Percentiles rank a stretch among this genome's conserved stretches.
phyloP scores from a whole-genome alignment of 92 coral and sea anemone species.

The Paramuricea clavata region DNA sequence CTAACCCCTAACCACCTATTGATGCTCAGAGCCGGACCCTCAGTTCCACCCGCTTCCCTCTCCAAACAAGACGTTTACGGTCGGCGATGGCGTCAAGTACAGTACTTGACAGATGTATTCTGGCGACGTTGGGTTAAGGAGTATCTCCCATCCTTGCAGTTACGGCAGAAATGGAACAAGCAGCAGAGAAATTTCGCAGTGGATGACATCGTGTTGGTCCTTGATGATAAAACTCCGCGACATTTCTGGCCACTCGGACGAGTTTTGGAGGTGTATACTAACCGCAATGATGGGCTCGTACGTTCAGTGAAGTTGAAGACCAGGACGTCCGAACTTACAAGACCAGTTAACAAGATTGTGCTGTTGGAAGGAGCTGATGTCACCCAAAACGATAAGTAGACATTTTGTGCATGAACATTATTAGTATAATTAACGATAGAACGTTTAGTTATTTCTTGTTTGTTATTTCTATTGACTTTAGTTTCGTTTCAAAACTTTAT shows the following conservation, averaged over 20 bases:
- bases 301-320: neutral
- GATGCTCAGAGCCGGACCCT: neutral
- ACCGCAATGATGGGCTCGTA: constrained; percentile 4
- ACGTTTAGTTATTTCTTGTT: too few relatives aligned
- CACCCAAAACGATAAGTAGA: neutral
- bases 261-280: too few relatives aligned
- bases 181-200: neutral
- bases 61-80: neutral
- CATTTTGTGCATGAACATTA: neutral
- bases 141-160: neutral
- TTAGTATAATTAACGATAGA: neutral
- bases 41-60: constrained; percentile 3
- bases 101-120: too few relatives aligned
- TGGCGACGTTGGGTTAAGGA: neutral
- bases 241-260: neutral
- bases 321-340: too few relatives aligned
- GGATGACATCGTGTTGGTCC: neutral
- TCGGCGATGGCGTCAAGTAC: constrained; percentile 8
- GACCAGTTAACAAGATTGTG: neutral
- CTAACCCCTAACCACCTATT: constrained; percentile 7
- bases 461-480: too few relatives aligned
- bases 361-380: neutral
- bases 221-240: neutral
- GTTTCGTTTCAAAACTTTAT: too few relatives aligned
- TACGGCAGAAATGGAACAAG: constrained; percentile 17